These are phyloP conservation scores for Lepilemur septentrionalis DNA, from an alignment of 2,797 vertebrate species.

Conservation along the genomic window DNA sequence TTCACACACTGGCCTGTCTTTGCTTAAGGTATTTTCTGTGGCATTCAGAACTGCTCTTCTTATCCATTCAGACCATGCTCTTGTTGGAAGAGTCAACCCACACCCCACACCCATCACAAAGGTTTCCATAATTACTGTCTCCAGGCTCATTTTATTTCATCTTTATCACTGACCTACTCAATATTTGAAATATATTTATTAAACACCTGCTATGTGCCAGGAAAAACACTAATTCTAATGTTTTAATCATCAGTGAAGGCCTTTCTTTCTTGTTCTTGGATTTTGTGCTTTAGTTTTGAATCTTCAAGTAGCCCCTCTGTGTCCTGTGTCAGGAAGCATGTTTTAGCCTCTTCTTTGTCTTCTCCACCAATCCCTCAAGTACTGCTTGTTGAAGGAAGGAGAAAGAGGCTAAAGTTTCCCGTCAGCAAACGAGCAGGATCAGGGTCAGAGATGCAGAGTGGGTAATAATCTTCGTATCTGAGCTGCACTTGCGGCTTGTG, in stretches of 20 bases:
- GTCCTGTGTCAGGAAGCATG: not conserved
- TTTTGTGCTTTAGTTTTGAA: not conserved
- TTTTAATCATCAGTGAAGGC: not conserved
- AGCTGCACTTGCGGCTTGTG: not conserved
- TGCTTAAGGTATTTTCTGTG: not conserved
- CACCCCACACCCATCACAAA: not conserved
- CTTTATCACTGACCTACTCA: not conserved
- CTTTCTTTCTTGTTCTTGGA: not conserved
- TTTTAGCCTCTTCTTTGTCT: not conserved
- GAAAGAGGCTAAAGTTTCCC: not conserved
- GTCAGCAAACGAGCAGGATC: not conserved
- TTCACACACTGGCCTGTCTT: not conserved
- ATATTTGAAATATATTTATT: not conserved
- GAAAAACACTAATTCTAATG: not conserved
- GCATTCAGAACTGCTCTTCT: not conserved
- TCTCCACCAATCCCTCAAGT: not conserved
- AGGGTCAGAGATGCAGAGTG: not conserved
- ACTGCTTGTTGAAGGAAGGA: not conserved
- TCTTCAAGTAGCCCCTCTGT: not conserved
- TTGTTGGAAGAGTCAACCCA: not conserved
- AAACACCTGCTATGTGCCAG: not conserved
- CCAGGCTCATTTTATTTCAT: not conserved
- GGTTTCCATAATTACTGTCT: not conserved
- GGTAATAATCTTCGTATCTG: not conserved
- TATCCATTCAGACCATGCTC: not conserved